Conservation (phyloP, 2,797 vertebrate genomes). For the Sebastes vulpes region DNA sequence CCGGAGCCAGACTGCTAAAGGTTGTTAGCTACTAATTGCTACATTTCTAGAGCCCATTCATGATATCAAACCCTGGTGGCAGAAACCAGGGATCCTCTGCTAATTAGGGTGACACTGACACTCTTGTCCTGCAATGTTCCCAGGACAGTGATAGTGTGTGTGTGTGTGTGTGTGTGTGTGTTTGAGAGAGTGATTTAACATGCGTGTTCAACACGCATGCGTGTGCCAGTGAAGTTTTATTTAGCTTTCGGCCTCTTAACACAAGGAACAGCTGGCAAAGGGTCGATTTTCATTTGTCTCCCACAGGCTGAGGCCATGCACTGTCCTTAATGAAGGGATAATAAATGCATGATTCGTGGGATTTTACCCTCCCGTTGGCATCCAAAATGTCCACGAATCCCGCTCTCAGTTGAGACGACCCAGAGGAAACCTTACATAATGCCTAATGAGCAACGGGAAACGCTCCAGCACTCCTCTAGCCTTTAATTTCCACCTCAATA, state of each 20-base stretch:
- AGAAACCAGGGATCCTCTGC: conserved; percentile 66
- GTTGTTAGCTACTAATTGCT: conserved; percentile 84
- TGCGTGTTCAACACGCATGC: conserved; percentile 15
- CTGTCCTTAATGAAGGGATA: conserved; percentile 66
- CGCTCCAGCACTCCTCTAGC: conserved; percentile 74
- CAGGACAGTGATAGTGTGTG: conserved; percentile 57
- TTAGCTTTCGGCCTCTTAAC: conserved; percentile 37
- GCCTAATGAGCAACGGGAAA: conserved; percentile 84
- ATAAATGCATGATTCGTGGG: conserved; percentile 79
- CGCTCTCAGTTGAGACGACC: conserved; percentile 69
- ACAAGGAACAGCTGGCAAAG: conserved; percentile 71
- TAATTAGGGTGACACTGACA: conserved; percentile 81
- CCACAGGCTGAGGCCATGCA: conserved; percentile 46
- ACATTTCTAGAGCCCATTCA: conserved; percentile 82
- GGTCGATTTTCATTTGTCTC: conserved; percentile 65
- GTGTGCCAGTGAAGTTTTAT: conserved; percentile 29
- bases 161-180: conserved; percentile 32
- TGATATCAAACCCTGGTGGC: conserved; percentile 78
- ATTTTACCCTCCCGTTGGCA: conserved; percentile 78
- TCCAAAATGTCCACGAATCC: conserved; percentile 67
- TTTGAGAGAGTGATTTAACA: conserved; percentile 23
- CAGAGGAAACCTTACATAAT: conserved; percentile 76
- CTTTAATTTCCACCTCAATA: conserved; percentile 83
- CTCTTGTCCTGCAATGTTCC: conserved; percentile 78
- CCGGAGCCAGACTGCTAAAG: conserved; percentile 65